Evolutionary conservation across 2,797 vertebrate species (phyloP).

Genomic region (Acipenser transmontanus): DNA sequence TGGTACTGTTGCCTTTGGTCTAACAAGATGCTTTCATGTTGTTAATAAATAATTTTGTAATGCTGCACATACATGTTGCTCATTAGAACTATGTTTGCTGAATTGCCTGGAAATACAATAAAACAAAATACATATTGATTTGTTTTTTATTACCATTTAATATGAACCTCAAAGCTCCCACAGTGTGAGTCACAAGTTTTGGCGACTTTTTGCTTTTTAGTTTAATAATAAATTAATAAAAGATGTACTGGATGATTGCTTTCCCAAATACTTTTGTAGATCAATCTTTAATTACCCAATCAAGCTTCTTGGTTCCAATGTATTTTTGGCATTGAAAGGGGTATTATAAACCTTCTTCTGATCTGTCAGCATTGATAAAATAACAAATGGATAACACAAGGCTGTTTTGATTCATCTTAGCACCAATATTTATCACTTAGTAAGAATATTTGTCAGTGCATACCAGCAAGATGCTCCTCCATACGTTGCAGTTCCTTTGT

Average conservation of each 20-base stretch:
- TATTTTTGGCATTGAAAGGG: conserved; percentile 29
- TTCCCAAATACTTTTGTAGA: conserved; percentile 28
- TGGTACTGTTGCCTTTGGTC: conserved; percentile 33
- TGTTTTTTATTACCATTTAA: too few species aligned
- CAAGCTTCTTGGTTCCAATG: conserved; percentile 28
- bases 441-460: conserved; percentile 29
- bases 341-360: conserved; percentile 7
- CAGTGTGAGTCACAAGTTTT: conserved; percentile 15
- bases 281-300: conserved; percentile 44
- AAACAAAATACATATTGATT: conserved; percentile 16
- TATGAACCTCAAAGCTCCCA: conserved; percentile 20
- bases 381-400: background rate
- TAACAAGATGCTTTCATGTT: conserved; percentile 44
- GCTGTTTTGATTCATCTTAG: too few species aligned
- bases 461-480: conserved; percentile 82
- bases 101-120: conserved; percentile 28
- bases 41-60: conserved; percentile 33
- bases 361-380: conserved; percentile 19
- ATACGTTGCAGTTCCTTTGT: conserved; percentile 80
- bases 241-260: conserved; percentile 25
- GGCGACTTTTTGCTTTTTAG: conserved; percentile 21
- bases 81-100: conserved; percentile 28
- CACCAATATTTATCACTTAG: conserved; percentile 23
- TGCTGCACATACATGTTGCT: conserved; percentile 19
- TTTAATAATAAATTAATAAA: conserved; percentile 30